Evolutionary conservation across 2,888 invertebrate species (phyloP).

Genomic region (Embidobia sp.): DNA sequence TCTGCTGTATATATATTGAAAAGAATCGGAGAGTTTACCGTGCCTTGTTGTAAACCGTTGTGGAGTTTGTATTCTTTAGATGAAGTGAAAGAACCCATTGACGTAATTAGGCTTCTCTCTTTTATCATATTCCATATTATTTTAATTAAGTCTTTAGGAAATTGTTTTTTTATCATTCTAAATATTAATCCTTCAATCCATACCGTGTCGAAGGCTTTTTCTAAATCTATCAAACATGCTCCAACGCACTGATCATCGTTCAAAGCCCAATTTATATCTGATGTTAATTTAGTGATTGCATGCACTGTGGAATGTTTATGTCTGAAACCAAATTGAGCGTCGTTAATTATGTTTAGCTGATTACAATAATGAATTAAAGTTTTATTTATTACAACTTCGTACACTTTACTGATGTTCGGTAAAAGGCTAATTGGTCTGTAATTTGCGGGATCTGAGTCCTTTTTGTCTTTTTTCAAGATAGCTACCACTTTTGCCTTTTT

Average conservation of each 20-base stretch:
- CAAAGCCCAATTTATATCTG: slow-evolving; percentile 44
- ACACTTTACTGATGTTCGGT: slow-evolving; percentile 32
- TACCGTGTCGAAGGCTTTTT: no score
- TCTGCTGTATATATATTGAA: slow-evolving; percentile 31
- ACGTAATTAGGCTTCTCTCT: no score
- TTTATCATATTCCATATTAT: no score
- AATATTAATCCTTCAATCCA: slow-evolving; percentile 63
- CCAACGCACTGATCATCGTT: slow-evolving; percentile 39
- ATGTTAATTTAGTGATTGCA: slow-evolving; percentile 56
- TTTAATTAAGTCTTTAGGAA: slow-evolving; percentile 58
- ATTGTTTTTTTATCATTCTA: no score
- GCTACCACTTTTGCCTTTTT: slow-evolving; percentile 52
- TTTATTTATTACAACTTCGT: slow-evolving; percentile 48
- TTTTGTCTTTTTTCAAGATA: slow-evolving; percentile 42
- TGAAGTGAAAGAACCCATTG: not conserved
- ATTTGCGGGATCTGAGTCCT: slow-evolving; percentile 14
- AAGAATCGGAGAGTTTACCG: slow-evolving; percentile 34
- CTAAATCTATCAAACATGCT: no score
- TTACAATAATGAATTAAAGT: slow-evolving; percentile 13
- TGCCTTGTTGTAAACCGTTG: slow-evolving; percentile 65
- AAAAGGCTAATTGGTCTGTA: slow-evolving; percentile 41
- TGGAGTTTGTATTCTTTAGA: slow-evolving; percentile 28
- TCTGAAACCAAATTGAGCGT: slow-evolving; percentile 66
- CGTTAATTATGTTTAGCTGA: slow-evolving; percentile 43
- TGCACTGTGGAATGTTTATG: slow-evolving; percentile 63